Conservation (phyloP, 2,113 vertebrate genomes). For the Cyanistes caeruleus region DNA sequence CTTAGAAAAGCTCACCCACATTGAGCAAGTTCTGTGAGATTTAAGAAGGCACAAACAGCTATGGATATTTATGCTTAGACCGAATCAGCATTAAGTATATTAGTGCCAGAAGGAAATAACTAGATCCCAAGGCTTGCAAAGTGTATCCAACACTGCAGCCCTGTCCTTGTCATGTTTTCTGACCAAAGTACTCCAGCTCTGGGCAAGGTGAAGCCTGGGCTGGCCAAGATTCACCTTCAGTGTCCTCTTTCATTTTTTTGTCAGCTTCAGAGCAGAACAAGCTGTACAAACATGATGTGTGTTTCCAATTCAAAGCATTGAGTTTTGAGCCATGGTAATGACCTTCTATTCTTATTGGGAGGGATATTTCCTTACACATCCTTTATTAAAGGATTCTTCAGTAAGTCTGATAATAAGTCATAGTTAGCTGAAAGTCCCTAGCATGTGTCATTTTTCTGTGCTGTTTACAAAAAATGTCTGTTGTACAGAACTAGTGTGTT, state of each 20-base stretch:
- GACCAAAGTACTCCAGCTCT: background rate
- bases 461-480: conserved; percentile 6
- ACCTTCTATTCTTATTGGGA: background rate
- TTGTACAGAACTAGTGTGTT: conserved; percentile 3
- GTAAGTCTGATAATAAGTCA: conserved; percentile 12
- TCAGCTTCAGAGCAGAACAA: background rate
- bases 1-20: background rate
- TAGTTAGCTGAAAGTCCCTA: background rate
- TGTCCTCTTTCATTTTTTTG: background rate
- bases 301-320: conserved; percentile 16
- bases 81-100: background rate
- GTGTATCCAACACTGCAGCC: background rate
- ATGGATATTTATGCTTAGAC: background rate
- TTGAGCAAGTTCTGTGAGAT: background rate
- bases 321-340: background rate
- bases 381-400: background rate
- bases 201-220: background rate
- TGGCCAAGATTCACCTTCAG: background rate
- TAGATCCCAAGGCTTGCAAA: background rate
- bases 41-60: background rate
- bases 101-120: background rate
- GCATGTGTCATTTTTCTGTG: background rate
- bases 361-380: background rate
- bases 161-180: background rate
- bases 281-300: background rate